phyloP scores from a whole-genome alignment of 2,797 vertebrate genomes.

The Hippoglossus hippoglossus region DNA sequence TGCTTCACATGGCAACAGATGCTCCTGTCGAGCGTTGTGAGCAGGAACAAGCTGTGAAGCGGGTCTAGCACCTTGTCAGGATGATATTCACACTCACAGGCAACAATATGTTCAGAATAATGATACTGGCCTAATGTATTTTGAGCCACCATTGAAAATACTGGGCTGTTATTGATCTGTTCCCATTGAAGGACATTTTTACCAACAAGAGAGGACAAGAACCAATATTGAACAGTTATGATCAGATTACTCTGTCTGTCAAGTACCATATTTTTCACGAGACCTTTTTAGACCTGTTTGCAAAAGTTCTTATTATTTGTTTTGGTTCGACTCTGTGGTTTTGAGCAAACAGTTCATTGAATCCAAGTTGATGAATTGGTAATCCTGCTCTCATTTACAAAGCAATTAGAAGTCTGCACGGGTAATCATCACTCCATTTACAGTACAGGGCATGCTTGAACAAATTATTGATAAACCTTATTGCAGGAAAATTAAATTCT shows the following conservation, averaged over 20 bases:
- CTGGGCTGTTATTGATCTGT: slow-evolving; percentile 19
- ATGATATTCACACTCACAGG: slow-evolving; percentile 40
- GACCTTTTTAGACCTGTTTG: slow-evolving; percentile 22
- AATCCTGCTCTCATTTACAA: slow-evolving; percentile 67
- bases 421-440: slow-evolving; percentile 74
- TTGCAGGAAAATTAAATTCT: slow-evolving; percentile 64
- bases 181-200: slow-evolving; percentile 19
- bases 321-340: slow-evolving; percentile 28
- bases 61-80: slow-evolving; percentile 46
- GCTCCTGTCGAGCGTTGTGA: slow-evolving; percentile 37
- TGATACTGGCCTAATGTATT: slow-evolving; percentile 12
- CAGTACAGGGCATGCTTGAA: slow-evolving; percentile 70
- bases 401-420: slow-evolving; percentile 69
- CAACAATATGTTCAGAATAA: slow-evolving; percentile 31
- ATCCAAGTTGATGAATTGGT: slow-evolving; percentile 57
- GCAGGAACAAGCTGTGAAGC: slow-evolving; percentile 41
- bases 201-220: slow-evolving; percentile 26
- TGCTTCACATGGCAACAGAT: slow-evolving; percentile 37
- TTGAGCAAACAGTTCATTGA: slow-evolving; percentile 49
- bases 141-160: slow-evolving; percentile 9
- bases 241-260: slow-evolving; percentile 27
- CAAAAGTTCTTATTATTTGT: slow-evolving; percentile 20
- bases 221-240: slow-evolving; percentile 31
- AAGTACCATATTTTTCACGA: slow-evolving; percentile 34
- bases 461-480: slow-evolving; percentile 75